A percentile compares a stretch with the other conserved stretches of the same genome.
Evolutionary conservation across 2,888 invertebrate species (phyloP).

Genomic region (Halictus ligatus): DNA sequence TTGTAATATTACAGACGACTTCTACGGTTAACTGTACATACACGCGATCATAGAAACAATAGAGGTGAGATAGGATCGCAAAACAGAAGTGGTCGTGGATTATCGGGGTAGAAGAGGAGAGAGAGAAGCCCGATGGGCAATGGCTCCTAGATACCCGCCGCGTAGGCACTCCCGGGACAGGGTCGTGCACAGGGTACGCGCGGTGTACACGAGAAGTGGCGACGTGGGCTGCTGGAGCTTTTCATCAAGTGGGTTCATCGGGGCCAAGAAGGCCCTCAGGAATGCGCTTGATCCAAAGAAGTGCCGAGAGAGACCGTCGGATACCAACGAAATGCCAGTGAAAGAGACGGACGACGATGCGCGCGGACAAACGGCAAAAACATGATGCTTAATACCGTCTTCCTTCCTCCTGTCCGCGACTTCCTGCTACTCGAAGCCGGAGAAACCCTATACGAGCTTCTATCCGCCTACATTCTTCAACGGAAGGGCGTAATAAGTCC

Average conservation of each 20-base stretch:
- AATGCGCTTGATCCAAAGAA: slow-evolving; percentile 74
- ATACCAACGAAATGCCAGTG: slow-evolving; percentile 60
- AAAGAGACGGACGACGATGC: slow-evolving; percentile 37
- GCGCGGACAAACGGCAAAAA: slow-evolving; percentile 72
- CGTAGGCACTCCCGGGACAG: slow-evolving; percentile 62
- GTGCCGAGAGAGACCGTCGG: slow-evolving; percentile 65
- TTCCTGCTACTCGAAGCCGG: slow-evolving; percentile 25
- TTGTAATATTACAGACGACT: slow-evolving; percentile 62
- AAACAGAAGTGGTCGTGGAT: slow-evolving; percentile 70
- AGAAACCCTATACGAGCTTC: not conserved
- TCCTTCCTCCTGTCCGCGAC: slow-evolving; percentile 38
- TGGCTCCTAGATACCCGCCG: slow-evolving; percentile 66
- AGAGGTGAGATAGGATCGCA: slow-evolving; percentile 69
- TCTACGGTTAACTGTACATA: slow-evolving; percentile 55
- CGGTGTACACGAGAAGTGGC: slow-evolving; percentile 57
- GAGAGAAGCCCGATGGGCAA: slow-evolving; percentile 33
- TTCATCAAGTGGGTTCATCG: slow-evolving; percentile 83
- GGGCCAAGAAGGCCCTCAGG: slow-evolving; percentile 76
- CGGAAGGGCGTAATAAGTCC: not conserved
- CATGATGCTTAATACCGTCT: slow-evolving; percentile 67
- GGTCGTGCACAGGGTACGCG: slow-evolving; percentile 56
- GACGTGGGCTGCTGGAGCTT: slow-evolving; percentile 74
- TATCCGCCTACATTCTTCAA: not conserved
- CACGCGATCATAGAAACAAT: slow-evolving; percentile 67
- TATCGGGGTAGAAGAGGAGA: slow-evolving; percentile 59